Percentiles rank a stretch among this genome's conserved stretches.
These are phyloP conservation scores for Echiichthys vipera DNA, from an alignment of 2,797 vertebrate species.

Conservation along the genomic window DNA sequence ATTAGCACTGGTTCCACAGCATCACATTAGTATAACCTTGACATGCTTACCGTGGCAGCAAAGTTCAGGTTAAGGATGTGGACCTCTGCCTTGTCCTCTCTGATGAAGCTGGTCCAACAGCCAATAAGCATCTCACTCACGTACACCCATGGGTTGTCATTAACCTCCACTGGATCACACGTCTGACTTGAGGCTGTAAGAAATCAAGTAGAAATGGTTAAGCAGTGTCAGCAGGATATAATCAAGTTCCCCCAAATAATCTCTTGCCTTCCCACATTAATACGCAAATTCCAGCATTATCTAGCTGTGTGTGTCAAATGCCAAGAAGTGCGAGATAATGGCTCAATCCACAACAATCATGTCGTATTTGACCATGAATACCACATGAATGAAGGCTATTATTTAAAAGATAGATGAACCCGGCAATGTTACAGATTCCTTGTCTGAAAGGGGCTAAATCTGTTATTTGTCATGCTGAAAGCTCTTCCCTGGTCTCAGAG, in stretches of 20 bases:
- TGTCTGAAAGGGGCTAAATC: slow-evolving; percentile 51
- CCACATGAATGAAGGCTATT: slow-evolving; percentile 45
- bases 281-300: neutral
- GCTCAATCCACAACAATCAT: slow-evolving; percentile 30
- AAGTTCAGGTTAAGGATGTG: slow-evolving; percentile 81
- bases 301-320: slow-evolving; percentile 26
- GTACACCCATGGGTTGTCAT: slow-evolving; percentile 47
- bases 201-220: slow-evolving; percentile 52
- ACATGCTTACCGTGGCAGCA: slow-evolving; percentile 44
- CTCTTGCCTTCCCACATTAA: neutral
- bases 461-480: slow-evolving; percentile 69
- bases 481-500: slow-evolving; percentile 53
- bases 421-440: slow-evolving; percentile 47
- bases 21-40: slow-evolving; percentile 30
- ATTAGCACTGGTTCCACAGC: neutral
- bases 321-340: neutral
- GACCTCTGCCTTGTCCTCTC: slow-evolving; percentile 69
- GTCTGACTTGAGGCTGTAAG: slow-evolving; percentile 71
- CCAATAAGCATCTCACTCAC: slow-evolving; percentile 65
- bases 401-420: slow-evolving; percentile 54
- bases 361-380: slow-evolving; percentile 34
- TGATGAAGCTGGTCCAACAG: slow-evolving; percentile 79
- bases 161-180: slow-evolving; percentile 57
- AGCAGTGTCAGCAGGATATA: slow-evolving; percentile 22
- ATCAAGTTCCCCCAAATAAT: slow-evolving; percentile 22